Conservation (phyloP, 2,888 invertebrate species). For the Mythimna albipuncta region DNA sequence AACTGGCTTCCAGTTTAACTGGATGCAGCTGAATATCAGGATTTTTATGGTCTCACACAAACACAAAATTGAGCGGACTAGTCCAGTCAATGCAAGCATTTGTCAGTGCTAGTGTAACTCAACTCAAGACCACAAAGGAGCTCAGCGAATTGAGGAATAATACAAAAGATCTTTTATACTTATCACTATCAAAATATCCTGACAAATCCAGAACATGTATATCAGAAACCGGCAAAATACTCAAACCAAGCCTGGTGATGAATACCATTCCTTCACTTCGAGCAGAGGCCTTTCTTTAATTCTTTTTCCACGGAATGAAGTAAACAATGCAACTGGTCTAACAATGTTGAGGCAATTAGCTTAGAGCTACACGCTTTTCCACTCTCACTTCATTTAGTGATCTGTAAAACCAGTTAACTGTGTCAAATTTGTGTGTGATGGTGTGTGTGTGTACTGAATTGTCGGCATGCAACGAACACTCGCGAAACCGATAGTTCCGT, state of each 20-base stretch:
- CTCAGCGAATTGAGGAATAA: background rate
- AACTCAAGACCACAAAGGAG: too few relatives aligned
- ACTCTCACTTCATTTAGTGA: background rate
- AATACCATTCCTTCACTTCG: too few relatives aligned
- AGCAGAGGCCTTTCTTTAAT: background rate
- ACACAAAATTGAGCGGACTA: too few relatives aligned
- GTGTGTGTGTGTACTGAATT: too few relatives aligned
- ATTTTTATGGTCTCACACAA: too few relatives aligned
- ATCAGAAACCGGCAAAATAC: background rate
- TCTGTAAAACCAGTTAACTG: background rate
- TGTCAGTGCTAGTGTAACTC: too few relatives aligned
- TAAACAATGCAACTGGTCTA: background rate
- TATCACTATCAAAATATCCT: background rate
- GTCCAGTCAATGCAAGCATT: too few relatives aligned
- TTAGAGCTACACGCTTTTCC: background rate
- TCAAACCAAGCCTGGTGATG: background rate
- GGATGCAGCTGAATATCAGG: too few relatives aligned
- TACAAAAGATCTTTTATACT: background rate
- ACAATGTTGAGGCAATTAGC: conserved; percentile 10
- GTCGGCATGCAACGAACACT: too few relatives aligned
- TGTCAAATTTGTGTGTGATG: too few relatives aligned
- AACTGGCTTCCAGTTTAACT: too few relatives aligned
- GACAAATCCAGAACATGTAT: background rate
- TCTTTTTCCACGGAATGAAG: background rate
- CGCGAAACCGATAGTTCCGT: too few relatives aligned